Conservation (phyloP, 2,113 vertebrate genomes). For the Mirounga angustirostris region DNA sequence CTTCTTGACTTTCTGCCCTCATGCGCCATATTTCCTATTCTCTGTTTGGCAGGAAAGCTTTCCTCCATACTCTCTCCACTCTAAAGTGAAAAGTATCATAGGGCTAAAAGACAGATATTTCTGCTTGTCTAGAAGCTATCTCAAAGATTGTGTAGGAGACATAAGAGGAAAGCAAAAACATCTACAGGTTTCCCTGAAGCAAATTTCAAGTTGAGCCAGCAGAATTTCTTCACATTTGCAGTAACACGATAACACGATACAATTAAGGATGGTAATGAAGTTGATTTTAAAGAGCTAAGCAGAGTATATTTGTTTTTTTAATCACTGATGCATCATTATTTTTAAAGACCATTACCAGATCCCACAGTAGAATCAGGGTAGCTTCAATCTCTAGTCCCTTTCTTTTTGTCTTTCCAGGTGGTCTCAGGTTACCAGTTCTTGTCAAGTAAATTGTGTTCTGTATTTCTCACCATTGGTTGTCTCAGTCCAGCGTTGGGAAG, state of each 20-base stretch:
- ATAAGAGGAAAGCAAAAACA: not conserved
- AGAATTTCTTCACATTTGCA: conserved; percentile 24
- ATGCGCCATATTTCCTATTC: not conserved
- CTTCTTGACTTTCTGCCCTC: conserved; percentile 17
- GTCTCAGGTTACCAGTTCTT: conserved; percentile 63
- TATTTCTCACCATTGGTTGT: conserved; percentile 53
- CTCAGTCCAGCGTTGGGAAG: conserved; percentile 14
- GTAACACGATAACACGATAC: not conserved
- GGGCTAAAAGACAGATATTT: not conserved
- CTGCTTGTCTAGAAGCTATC: not conserved
- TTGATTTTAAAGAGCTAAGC: not conserved
- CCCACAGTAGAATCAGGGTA: not conserved
- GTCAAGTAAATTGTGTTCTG: conserved; percentile 56
- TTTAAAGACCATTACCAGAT: not conserved
- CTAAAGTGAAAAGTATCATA: not conserved
- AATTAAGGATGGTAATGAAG: not conserved
- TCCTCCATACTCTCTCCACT: not conserved
- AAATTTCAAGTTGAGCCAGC: conserved; percentile 51
- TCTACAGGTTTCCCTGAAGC: conserved; percentile 68
- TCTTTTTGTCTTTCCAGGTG: conserved; percentile 64
- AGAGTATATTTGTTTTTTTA: not conserved
- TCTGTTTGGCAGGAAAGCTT: not conserved
- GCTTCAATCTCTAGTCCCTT: not conserved
- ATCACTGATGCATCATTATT: not conserved
- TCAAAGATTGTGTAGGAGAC: conserved; percentile 54